These are phyloP conservation scores for Apodemus speciosus DNA, from an alignment of 2,113 vertebrate genomes.

Conservation along the genomic window DNA sequence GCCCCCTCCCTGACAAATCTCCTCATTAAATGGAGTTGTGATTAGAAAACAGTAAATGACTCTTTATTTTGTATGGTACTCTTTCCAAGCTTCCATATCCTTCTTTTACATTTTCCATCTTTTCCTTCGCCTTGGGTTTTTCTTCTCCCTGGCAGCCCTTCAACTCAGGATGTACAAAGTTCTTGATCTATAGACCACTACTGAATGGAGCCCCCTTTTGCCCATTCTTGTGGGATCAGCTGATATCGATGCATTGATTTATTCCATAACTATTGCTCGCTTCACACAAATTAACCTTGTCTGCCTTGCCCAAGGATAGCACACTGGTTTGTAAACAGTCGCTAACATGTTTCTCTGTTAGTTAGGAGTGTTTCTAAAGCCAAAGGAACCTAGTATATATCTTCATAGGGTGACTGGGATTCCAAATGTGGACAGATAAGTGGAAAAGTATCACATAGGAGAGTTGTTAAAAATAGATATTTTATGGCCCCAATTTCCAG, in stretches of 20 bases:
- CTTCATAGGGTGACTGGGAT: neutral
- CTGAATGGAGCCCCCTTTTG: neutral
- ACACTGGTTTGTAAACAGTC: neutral
- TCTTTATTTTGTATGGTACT: slow-evolving; percentile 37
- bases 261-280: neutral
- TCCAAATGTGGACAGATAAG: neutral
- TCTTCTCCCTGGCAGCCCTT: slow-evolving; percentile 14
- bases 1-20: slow-evolving; percentile 34
- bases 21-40: slow-evolving; percentile 51
- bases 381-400: neutral
- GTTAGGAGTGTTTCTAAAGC: neutral
- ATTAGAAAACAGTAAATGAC: slow-evolving; percentile 69
- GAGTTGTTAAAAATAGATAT: neutral
- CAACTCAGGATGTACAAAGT: neutral
- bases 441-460: neutral
- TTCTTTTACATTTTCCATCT: slow-evolving; percentile 58
- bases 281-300: neutral
- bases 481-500: neutral
- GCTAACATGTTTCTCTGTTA: slow-evolving; percentile 24
- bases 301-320: neutral
- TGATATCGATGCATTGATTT: neutral
- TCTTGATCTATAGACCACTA: slow-evolving; percentile 5
- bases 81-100: slow-evolving; percentile 27
- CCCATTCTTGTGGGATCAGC: neutral
- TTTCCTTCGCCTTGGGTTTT: slow-evolving; percentile 48